phyloP scores from a whole-genome alignment of 37 sponge, comb jelly and placozoan genomes.

The Axinella damicornis region DNA sequence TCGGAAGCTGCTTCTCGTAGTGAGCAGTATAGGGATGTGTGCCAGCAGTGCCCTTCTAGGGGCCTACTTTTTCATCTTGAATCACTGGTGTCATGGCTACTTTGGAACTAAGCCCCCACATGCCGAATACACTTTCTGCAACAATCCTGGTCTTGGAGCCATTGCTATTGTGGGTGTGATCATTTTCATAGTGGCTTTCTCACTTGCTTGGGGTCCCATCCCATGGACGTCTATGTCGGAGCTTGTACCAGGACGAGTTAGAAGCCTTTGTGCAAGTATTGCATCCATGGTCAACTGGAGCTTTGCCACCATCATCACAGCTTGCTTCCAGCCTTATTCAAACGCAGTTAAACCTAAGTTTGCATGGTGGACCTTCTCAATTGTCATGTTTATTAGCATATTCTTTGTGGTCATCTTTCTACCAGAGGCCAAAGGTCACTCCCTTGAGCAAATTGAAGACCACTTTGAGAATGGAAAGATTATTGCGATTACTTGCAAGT shows the following conservation, averaged over 20 bases:
- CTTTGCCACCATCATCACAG: slow-evolving; percentile 61
- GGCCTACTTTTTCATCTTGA: slow-evolving; percentile 39
- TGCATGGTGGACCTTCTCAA: slow-evolving; percentile 77
- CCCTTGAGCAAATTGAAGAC: no score
- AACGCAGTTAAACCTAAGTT: slow-evolving; percentile 14
- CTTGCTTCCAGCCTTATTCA: slow-evolving; percentile 31
- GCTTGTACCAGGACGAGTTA: slow-evolving; percentile 75
- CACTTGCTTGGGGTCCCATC: slow-evolving; percentile 85
- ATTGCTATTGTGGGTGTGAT: slow-evolving; percentile 53
- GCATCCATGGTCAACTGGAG: slow-evolving; percentile 77
- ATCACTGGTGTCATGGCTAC: not conserved
- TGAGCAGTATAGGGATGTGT: slow-evolving; percentile 47
- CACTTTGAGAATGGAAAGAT: no score
- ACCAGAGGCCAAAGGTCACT: no score
- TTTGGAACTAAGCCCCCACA: not conserved
- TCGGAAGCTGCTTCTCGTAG: slow-evolving; percentile 56
- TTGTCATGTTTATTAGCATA: slow-evolving; percentile 60
- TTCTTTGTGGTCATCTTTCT: no score
- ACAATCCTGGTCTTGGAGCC: not conserved
- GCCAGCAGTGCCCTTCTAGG: slow-evolving; percentile 57
- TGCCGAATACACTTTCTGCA: not conserved
- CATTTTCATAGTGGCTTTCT: slow-evolving; percentile 73
- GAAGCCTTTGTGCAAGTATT: slow-evolving; percentile 63
- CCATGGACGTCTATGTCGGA: slow-evolving; percentile 88
- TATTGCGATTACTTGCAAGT: no score